Base-by-base conservation (phyloP, 2,113 vertebrate species). In the Atherinomorus stipes region DNA sequence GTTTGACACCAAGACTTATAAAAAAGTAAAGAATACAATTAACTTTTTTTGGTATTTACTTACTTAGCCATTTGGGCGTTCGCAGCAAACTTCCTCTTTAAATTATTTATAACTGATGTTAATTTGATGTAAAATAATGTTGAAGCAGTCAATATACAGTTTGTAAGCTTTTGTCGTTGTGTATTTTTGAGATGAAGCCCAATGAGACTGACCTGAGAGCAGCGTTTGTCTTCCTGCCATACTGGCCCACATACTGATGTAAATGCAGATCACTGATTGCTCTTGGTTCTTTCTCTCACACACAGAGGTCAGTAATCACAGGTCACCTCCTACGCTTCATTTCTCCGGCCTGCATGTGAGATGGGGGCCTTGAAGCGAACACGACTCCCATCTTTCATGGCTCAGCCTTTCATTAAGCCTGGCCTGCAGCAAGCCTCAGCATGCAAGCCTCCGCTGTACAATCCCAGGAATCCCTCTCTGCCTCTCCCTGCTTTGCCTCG, bases 381-480 rank as follows among this genome's bases (percentile, higher is more conserved):
- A 64, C 42, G 37, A 42, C 73, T 71, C 73, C 51, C 59, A 8
- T 81, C 83, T 87, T 88, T 90, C 77, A 73, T 88, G 76, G 9
- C 68, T 38, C 22, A 10, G 44, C 52, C 85, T 88, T 75, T 88
- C 82, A 89, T 90, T 62, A 83, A 75, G 74, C 52, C 31, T 22
- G 64, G 64, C 81, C 85, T 61, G 52, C 84, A 84, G 85, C 92
- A 75, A 83, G 92, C 71, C 81, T 64, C 77, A 52, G 81, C 92
- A 88, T 91, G 88, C 81, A 74, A 56, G 51, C 51, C 64, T 76
- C 57, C 8, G 1, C 79, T 80, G 71, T 71, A 76, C 76, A 77
- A 91, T 90, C 83, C 72, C 71, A 85, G 86, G 84, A 92, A 90
- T 93, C 86, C 60, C 75, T 74, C 40, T 67, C 62, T n/a, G 37